Conservation (phyloP, 2,888 invertebrate genomes). For the Amphipyra tragopoginis region DNA sequence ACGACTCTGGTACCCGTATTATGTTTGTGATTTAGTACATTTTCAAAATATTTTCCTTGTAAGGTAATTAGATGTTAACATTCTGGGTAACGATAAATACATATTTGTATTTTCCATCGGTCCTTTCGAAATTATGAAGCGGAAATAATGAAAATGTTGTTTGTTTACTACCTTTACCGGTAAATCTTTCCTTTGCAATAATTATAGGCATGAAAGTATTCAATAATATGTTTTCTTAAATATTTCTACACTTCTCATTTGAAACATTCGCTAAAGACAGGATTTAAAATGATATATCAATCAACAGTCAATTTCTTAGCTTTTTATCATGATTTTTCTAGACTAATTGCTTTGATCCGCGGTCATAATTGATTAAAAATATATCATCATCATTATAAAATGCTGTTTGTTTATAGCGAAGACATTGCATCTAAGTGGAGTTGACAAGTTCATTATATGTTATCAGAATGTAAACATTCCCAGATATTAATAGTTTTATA, state of each 20-base stretch:
- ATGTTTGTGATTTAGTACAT: conserved; percentile 51
- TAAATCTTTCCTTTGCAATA: no score
- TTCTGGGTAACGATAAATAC: conserved; percentile 32
- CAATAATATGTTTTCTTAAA: no score
- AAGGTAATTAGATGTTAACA: conserved; percentile 38
- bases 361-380: conserved; percentile 4
- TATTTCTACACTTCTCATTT: no score
- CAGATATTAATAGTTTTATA: conserved; percentile 48
- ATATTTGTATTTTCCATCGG: conserved; percentile 26
- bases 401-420: conserved; percentile 37
- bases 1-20: conserved; percentile 59
- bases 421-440: conserved; percentile 37
- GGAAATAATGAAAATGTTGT: conserved; percentile 3
- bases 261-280: no score
- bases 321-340: conserved; percentile 1
- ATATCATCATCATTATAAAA: conserved; percentile 14
- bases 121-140: conserved; percentile 8
- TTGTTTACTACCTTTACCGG: not conserved
- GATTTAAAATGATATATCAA: no score
- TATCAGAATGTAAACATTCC: conserved; percentile 61
- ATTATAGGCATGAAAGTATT: no score
- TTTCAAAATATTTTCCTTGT: conserved; percentile 57
- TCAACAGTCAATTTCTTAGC: no score
- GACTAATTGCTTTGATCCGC: conserved; percentile 5
- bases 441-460: conserved; percentile 57